phyloP scores from a whole-genome alignment of 2,888 invertebrate genomes.

The Drosophila colorata region DNA sequence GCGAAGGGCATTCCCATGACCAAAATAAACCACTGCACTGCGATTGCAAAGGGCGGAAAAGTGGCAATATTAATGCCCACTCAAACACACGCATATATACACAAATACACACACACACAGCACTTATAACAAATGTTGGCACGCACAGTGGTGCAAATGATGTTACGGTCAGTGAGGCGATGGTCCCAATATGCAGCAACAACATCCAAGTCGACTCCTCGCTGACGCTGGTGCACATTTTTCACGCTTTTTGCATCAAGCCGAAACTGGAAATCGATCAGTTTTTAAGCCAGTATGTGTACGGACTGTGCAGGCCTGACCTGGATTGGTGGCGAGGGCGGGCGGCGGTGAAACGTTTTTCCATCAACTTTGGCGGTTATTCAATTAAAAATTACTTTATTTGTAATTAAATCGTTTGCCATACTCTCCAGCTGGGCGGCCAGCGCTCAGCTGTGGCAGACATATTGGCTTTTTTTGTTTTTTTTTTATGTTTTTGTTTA shows the following conservation, averaged over 20 bases:
- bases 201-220: constrained; percentile 1
- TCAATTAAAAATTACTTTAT: constrained; percentile 84
- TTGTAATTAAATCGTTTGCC: constrained; percentile 83
- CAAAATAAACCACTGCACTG: constrained; percentile 35
- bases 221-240: constrained; percentile 49
- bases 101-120: constrained; percentile 15
- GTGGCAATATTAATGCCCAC: constrained; percentile 72
- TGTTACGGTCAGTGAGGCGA: constrained; percentile 37
- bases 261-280: constrained; percentile 66
- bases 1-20: constrained; percentile 31
- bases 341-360: constrained; percentile 45
- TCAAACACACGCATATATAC: constrained; percentile 31
- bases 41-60: constrained; percentile 50
- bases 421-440: constrained; percentile 50
- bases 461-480: constrained; percentile 32
- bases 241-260: constrained; percentile 44
- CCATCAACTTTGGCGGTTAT: constrained; percentile 81
- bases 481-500: constrained; percentile 9
- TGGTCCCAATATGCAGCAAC: constrained; percentile 15
- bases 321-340: constrained; percentile 5
- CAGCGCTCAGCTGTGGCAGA: constrained; percentile 41
- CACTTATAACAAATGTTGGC: constrained; percentile 58
- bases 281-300: constrained; percentile 45
- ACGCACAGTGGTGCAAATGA: constrained; percentile 58
- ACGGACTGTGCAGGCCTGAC: constrained; percentile 4